Percentiles rank a stretch among this genome's conserved stretches.
Conservation (phyloP, 2,113 vertebrate genomes). For the Ictalurus punctatus region DNA sequence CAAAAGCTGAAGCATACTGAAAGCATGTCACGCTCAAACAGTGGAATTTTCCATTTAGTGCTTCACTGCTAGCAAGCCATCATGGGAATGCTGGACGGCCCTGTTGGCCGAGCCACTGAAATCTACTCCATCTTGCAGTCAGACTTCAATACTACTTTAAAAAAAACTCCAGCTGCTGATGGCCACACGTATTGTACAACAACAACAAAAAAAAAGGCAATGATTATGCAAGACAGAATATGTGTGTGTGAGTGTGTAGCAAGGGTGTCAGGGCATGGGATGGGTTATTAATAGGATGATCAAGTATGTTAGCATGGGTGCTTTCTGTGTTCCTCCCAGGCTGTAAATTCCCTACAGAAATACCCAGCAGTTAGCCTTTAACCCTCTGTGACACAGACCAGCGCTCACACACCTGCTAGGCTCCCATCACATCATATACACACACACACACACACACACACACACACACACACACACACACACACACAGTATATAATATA, state of each 20-base stretch:
- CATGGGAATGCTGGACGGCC: conserved; percentile 39
- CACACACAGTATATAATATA: conserved; percentile 25
- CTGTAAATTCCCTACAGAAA: conserved; percentile 73
- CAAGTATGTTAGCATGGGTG: conserved; percentile 47
- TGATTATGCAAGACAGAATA: conserved; percentile 4
- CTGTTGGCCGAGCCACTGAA: conserved; percentile 44
- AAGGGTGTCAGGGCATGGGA: conserved; percentile 48
- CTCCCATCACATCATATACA: conserved; percentile 56
- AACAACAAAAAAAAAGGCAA: not conserved
- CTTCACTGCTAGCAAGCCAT: conserved; percentile 41
- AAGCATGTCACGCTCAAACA: conserved; percentile 56
- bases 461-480: conserved; percentile 22
- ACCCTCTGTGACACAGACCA: conserved; percentile 68
- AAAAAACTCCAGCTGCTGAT: conserved; percentile 22
- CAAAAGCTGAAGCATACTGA: conserved; percentile 47
- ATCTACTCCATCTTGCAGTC: conserved; percentile 34
- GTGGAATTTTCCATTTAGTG: conserved; percentile 61
- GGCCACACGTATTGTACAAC: conserved; percentile 5
- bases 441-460: too few relatives aligned
- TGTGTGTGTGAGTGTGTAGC: conserved; percentile 20
- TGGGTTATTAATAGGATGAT: conserved; percentile 70
- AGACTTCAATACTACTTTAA: conserved; percentile 22
- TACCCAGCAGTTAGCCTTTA: conserved; percentile 73
- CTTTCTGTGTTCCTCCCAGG: conserved; percentile 53
- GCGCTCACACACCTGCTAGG: conserved; percentile 68